Evolutionary conservation across 2,113 vertebrate species (phyloP), one percentile per base, ranked within the genome.

Genomic region (Pelodiscus sinensis): DNA sequence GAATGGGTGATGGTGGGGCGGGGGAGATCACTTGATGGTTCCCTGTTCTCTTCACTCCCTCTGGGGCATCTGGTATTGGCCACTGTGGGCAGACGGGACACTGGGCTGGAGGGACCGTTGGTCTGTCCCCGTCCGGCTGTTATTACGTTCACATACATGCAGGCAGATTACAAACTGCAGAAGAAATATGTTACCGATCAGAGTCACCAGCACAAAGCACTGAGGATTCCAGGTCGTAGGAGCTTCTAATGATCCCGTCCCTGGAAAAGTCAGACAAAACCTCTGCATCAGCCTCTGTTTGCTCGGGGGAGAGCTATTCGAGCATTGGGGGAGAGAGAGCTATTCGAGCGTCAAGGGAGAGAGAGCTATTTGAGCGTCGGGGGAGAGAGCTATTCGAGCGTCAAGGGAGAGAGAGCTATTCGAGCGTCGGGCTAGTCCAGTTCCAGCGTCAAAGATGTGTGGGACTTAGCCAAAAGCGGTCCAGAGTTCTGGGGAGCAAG

Each of bases 221-320:
- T 94, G 87, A 21, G 15, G 92, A 91, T 60, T 86, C 21, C 27
- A 88, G 24, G 82, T 19, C 44, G n/a, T 8, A 31, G 80, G 9
- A 50, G 29, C 58, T 57, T 85, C 60, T 29, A 24, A 16, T 51
- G 73, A 81, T 16, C 38, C 77, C 71, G 3, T 79, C 75, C 62
- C n/a, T 52, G 25, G 55, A 85, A 90, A 75, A 83, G 83, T 90
- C 89, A 90, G 29, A 31, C 6, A 81, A 62, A 65, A 44, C 52
- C 60, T 78, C 52, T 50, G 29, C 51, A 35, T 85, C 58, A 51
- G 29, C 44, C 24, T 81, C 84, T 38, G 51, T 85, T 90, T 58
- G 44, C 44, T 44, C 44, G 44, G 44, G 44, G 81, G 35, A 52
- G 13, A 55, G 54, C 52, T 10, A 3, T 5, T 81, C 62, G 12